Conservation (phyloP, 1,140 invertebrate genomes). For the Drosophila grimshawi region DNA sequence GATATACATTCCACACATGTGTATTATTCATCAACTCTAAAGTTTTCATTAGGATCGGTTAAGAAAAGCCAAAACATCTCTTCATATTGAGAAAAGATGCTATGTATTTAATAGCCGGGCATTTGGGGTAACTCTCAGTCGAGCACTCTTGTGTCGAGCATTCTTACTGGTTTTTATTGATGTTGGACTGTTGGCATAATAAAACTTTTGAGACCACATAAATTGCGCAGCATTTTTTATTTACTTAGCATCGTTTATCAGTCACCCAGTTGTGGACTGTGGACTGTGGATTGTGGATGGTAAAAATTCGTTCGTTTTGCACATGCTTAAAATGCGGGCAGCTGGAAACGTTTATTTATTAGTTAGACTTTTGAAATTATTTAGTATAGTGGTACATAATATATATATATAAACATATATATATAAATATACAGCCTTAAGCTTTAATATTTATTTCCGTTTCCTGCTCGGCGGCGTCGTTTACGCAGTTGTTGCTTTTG, state of each 20-base stretch:
- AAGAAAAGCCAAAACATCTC: no score
- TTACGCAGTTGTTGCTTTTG: slow-evolving; percentile 19
- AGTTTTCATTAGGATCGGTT: no score
- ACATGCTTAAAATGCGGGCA: slow-evolving; percentile 55
- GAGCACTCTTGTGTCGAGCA: no score
- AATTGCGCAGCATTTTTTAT: slow-evolving; percentile 76
- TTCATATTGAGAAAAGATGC: no score
- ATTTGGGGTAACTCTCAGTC: no score
- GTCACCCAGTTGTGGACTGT: slow-evolving; percentile 41
- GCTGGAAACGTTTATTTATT: slow-evolving; percentile 73
- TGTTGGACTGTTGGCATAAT: slow-evolving; percentile 37
- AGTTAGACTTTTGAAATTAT: slow-evolving; percentile 72
- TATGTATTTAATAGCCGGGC: no score
- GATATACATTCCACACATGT: no score
- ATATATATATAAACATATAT: slow-evolving; percentile 48
- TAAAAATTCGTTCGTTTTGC: slow-evolving; percentile 10
- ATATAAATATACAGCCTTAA: slow-evolving; percentile 65
- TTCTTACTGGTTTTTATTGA: slow-evolving; percentile 28
- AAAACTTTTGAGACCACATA: slow-evolving; percentile 78
- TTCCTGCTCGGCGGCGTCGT: slow-evolving; percentile 41
- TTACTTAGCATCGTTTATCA: slow-evolving; percentile 77
- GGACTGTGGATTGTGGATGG: background rate
- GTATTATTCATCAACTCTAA: no score
- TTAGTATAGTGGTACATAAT: no score
- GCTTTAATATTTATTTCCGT: slow-evolving; percentile 79